These are phyloP conservation scores for Grammomys dolichurus DNA, from an alignment of 2,113 vertebrate genomes.

Conservation along the genomic window DNA sequence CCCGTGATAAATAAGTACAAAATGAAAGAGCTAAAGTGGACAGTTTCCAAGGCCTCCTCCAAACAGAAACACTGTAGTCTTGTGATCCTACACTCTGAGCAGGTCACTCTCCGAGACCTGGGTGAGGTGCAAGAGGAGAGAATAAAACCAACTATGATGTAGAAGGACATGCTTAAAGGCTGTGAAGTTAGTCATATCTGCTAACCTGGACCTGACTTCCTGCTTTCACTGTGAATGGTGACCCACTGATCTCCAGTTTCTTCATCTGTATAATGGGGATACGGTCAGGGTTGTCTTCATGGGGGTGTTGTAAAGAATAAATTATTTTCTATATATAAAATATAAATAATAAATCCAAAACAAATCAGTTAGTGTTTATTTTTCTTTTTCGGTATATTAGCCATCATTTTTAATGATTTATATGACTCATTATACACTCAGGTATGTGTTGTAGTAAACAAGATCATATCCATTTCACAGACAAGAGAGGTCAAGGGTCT, in stretches of 20 bases:
- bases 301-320: not conserved
- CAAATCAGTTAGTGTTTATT: not conserved
- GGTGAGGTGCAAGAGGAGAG: not conserved
- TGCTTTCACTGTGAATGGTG: not conserved
- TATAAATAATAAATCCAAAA: not conserved
- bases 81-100: not conserved
- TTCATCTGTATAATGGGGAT: not conserved
- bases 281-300: not conserved
- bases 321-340: not conserved
- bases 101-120: not conserved
- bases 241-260: not conserved
- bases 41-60: not conserved
- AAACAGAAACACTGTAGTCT: not conserved
- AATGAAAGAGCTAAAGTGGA: not conserved
- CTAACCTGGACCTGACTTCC: not conserved
- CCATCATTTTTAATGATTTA: conserved; percentile 11
- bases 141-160: not conserved
- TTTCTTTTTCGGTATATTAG: not conserved
- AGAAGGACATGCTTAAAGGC: not conserved
- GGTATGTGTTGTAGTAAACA: not conserved
- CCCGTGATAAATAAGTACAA: not conserved
- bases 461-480: not conserved
- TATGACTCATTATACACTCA: not conserved
- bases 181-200: not conserved
- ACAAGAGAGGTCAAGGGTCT: not conserved